A percentile compares a stretch with the other conserved stretches of the same genome.
These are phyloP conservation scores for Sclerodermus sp. DNA, from an alignment of 2,888 invertebrate species.

Conservation along the genomic window DNA sequence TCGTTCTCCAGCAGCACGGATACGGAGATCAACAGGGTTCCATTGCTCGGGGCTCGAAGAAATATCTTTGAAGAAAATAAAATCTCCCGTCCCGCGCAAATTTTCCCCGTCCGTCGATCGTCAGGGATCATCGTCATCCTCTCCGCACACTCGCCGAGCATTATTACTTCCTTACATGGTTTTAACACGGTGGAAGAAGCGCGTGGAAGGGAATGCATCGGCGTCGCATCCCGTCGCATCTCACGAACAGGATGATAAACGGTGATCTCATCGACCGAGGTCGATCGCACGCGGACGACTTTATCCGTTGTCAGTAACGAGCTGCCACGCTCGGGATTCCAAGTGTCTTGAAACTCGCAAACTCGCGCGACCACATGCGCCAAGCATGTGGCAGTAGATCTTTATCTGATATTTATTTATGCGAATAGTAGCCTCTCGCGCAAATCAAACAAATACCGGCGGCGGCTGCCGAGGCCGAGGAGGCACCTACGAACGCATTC, in stretches of 20 bases:
- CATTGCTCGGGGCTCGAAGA: no score
- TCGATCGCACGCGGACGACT: conserved; percentile 11
- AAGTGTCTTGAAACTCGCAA: not conserved
- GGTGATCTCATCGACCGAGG: conserved; percentile 10
- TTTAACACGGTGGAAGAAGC: no score
- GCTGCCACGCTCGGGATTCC: conserved; percentile 19
- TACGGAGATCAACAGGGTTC: no score
- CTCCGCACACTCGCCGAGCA: no score
- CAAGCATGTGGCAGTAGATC: conserved; percentile 14
- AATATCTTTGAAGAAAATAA: no score
- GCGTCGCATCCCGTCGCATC: conserved; percentile 15
- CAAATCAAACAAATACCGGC: conserved; percentile 15
- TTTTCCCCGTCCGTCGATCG: no score
- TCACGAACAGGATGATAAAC: conserved; percentile 17
- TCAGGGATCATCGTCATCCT: no score
- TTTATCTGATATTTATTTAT: conserved; percentile 24
- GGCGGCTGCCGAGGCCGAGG: conserved; percentile 1
- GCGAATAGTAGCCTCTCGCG: conserved; percentile 7
- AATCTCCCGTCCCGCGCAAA: no score
- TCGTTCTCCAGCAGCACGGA: conserved; percentile 31
- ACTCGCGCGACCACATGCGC: conserved; percentile 8
- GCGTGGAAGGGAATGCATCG: no score
- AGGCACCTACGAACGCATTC: no score
- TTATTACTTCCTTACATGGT: no score
- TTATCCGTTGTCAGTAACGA: conserved; percentile 22